A percentile compares a stretch with the other conserved stretches of the same genome.
Evolutionary conservation across 2,113 vertebrate genomes (phyloP).

Genomic region (Chamaetylas fuelleborni): DNA sequence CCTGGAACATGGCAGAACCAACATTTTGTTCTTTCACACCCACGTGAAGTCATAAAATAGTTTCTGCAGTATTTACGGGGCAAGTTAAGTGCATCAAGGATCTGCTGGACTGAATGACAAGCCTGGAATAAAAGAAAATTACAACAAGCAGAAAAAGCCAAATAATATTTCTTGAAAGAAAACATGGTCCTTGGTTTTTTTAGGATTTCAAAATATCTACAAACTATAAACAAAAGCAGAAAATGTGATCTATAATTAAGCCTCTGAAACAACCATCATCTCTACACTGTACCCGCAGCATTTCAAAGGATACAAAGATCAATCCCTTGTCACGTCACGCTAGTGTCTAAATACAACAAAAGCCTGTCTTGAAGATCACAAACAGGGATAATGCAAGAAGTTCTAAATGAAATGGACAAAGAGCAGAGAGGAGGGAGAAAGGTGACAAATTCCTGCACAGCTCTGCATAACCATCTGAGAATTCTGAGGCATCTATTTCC

Average conservation of each 20-base stretch:
- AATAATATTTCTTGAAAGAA: neutral
- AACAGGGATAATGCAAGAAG: neutral
- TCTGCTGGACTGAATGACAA: conserved; percentile 59
- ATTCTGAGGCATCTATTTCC: neutral
- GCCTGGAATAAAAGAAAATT: conserved; percentile 22
- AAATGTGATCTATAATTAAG: neutral
- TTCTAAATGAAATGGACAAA: neutral
- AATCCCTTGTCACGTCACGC: neutral
- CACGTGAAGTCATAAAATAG: conserved; percentile 82
- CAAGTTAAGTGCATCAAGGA: conserved; percentile 57
- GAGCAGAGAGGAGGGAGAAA: neutral
- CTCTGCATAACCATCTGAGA: neutral
- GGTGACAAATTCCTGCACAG: neutral
- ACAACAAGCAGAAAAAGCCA: neutral
- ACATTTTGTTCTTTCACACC: conserved; percentile 78
- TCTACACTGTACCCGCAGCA: neutral
- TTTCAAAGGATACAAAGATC: neutral
- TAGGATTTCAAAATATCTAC: neutral
- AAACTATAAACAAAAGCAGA: neutral
- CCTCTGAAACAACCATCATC: neutral
- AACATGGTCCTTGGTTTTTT: neutral
- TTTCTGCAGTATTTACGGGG: conserved; percentile 83
- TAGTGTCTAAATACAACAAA: neutral
- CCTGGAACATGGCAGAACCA: conserved; percentile 81
- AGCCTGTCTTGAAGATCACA: neutral